A percentile compares a stretch with the other conserved stretches of the same genome.
phyloP scores from a whole-genome alignment of 2,797 vertebrate species.

The Pagetopsis macropterus region DNA sequence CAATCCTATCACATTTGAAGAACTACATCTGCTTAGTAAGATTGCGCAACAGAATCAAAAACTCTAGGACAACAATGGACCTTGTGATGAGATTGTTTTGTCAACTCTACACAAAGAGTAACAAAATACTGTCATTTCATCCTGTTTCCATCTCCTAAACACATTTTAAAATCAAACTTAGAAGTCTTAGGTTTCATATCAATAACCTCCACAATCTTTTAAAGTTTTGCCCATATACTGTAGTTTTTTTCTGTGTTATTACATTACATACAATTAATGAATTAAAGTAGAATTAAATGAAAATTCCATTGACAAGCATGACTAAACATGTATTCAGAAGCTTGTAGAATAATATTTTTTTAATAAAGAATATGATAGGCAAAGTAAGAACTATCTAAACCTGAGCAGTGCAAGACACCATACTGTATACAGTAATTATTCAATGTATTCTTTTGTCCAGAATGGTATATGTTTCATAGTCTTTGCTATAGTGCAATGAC shows the following conservation, averaged over 20 bases:
- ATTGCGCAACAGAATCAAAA: not conserved
- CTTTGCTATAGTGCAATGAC: constrained; percentile 55
- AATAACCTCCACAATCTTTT: not conserved
- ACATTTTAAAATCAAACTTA: not conserved
- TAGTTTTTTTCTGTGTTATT: not conserved
- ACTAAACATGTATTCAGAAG: constrained; percentile 4
- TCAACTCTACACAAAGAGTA: not conserved
- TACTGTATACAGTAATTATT: constrained; percentile 19
- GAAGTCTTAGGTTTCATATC: not conserved
- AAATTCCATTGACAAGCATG: not conserved
- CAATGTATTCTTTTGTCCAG: constrained; percentile 42
- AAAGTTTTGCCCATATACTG: not conserved
- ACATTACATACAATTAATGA: too few species aligned
- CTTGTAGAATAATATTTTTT: not conserved
- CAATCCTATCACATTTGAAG: not conserved
- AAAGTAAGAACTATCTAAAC: constrained; percentile 22
- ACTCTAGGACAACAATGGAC: not conserved
- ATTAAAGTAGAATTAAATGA: too few species aligned
- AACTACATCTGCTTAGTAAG: constrained; percentile 5
- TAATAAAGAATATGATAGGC: not conserved
- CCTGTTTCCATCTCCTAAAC: not conserved
- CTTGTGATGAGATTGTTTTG: not conserved
- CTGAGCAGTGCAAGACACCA: constrained; percentile 6
- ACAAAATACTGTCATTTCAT: not conserved
- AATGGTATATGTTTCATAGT: constrained; percentile 43